A percentile compares a stretch with the other conserved stretches of the same genome.
These are phyloP conservation scores for Thymelicus sylvestris DNA, from an alignment of 2,888 invertebrate species.

Conservation along the genomic window DNA sequence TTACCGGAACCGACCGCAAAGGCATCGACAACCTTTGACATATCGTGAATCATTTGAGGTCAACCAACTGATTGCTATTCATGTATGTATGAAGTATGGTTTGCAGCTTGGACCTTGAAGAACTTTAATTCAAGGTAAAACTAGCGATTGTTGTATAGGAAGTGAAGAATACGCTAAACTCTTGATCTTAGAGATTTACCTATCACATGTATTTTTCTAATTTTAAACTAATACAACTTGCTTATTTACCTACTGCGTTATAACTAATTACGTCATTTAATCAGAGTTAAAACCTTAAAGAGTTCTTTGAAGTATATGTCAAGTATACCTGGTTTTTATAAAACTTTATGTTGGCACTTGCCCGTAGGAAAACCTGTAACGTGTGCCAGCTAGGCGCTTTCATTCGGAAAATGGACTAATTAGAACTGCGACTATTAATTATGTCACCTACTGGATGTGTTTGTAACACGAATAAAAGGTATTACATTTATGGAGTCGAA, in stretches of 20 bases:
- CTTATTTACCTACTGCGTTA: not conserved
- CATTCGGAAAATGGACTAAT: slow-evolving; percentile 29
- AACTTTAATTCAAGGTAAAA: too few relatives aligned
- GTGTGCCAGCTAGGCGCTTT: slow-evolving; percentile 26
- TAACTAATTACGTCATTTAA: slow-evolving; percentile 21
- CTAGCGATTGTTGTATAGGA: too few relatives aligned
- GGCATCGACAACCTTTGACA: too few relatives aligned
- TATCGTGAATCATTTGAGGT: too few relatives aligned
- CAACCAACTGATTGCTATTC: too few relatives aligned
- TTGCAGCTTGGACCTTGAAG: too few relatives aligned
- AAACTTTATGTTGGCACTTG: slow-evolving; percentile 26
- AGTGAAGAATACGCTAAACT: too few relatives aligned
- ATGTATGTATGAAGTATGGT: too few relatives aligned
- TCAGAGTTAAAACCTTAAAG: slow-evolving; percentile 5
- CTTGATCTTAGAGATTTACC: too few relatives aligned
- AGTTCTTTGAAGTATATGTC: slow-evolving; percentile 16
- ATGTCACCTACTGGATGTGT: slow-evolving; percentile 1
- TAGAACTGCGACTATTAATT: slow-evolving; percentile 18
- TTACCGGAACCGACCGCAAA: too few relatives aligned
- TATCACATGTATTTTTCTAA: too few relatives aligned
- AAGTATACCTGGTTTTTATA: slow-evolving; percentile 26
- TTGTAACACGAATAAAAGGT: slow-evolving; percentile 3
- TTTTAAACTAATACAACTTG: not conserved
- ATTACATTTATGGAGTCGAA: too few relatives aligned
- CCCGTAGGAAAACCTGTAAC: slow-evolving; percentile 6